Evolutionary conservation across 1,140 invertebrate genomes (phyloP).

Genomic region (Neodiprion pinetum): DNA sequence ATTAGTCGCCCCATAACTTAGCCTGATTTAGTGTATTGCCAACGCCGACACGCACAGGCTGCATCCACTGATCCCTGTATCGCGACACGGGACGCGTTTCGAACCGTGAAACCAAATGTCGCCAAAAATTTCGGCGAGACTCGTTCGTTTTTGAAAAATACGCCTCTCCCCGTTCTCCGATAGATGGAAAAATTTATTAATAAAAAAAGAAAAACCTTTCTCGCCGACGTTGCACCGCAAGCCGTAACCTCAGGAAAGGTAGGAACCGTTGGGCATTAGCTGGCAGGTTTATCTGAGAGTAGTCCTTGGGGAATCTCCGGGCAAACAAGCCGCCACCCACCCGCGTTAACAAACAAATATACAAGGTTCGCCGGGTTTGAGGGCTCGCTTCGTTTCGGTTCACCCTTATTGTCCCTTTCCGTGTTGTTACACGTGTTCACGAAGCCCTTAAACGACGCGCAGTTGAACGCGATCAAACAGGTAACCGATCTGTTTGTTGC

Average conservation of each 20-base stretch:
- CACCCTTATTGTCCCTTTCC: conserved; percentile 3
- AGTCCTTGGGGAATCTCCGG: background rate
- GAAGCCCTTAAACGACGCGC: background rate
- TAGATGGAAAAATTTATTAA: no score
- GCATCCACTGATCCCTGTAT: no score
- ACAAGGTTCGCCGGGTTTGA: background rate
- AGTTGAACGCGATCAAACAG: background rate
- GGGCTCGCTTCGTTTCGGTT: background rate
- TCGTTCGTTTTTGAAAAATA: no score
- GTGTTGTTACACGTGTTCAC: conserved; percentile 2
- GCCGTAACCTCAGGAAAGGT: background rate
- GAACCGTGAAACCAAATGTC: no score
- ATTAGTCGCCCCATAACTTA: conserved; percentile 61
- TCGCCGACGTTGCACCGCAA: background rate
- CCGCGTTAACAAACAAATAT: conserved; percentile 3
- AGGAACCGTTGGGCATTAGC: background rate
- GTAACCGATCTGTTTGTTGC: conserved; percentile 7
- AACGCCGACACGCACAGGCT: background rate
- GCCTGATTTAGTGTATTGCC: conserved; percentile 51
- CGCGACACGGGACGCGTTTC: no score
- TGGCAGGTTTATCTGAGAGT: background rate
- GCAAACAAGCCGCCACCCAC: background rate
- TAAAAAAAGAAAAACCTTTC: no score
- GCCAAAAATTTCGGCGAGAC: no score
- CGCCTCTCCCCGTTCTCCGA: no score